Evolutionary conservation across 2,888 invertebrate species (phyloP), one percentile per base, ranked within the genome.

Genomic region (Calliphora vomitoria): DNA sequence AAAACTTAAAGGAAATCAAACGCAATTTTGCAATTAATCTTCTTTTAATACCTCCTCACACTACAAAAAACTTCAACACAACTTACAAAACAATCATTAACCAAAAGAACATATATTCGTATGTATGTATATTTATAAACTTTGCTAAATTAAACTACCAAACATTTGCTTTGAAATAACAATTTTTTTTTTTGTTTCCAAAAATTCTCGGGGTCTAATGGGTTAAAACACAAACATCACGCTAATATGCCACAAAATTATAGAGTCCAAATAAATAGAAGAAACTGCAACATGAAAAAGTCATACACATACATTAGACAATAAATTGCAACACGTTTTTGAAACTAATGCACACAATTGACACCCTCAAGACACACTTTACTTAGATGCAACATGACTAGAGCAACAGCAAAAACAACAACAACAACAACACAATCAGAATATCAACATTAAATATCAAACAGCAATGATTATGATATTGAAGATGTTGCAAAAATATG

Each of bases 281-380:
- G 10, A 44, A 13, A 11, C 11, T 13, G 44, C 13, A n/a, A 71
- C 13, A 62, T 72, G 58, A 80, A 80, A 58, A 50, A 60, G 13
- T 72, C 85, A 86, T 87, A 82, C 83, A 82, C 82, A 81, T 55
- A 76, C 71, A 85, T 87, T 74, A 62, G 71, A 79, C 66, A 85
- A 82, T 82, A 87, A 87, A 85, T 87, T 87, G 85, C 87, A 87
- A 87, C 87, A 87, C 87, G 87, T 87, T 87, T 87, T 84, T 85
- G 85, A 87, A 87, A 87, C 87, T 87, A 87, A 87, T 87, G 85
- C 85, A 84, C 62, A 90, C 92, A 92, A 92, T 92, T 92, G 92
- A 92, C 92, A 92, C 92, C 92, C 92, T 91, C 91, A 90, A 92
- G 91, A 91, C 90, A 91, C 90, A 91, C 90, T 91, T 91, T 85